Evolutionary conservation across 64 coral and sea anemone species (phyloP), one percentile per base, ranked within the genome.

Genomic region (Cladopsammia gracilis): DNA sequence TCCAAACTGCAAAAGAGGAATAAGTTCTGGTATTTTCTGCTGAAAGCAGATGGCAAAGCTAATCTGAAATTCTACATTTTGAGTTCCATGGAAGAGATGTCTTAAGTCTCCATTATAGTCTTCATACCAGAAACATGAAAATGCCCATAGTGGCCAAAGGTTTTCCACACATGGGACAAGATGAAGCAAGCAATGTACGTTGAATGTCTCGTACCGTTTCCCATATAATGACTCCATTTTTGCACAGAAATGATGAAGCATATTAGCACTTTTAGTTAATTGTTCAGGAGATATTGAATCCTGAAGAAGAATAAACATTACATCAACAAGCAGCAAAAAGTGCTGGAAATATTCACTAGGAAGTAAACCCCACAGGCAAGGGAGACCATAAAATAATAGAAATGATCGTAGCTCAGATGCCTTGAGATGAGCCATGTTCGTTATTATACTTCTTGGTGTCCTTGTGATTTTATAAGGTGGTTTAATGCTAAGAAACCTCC

Each of bases 201-300:
- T 83, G 43, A 83, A 83, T 62, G 79, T 83, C 57, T 62, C 60
- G 8, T 62, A 83, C 24, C 79, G 61, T 1, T 42, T 59, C 23
- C 51, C 18, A 83, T 64, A 83, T 3, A 83, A 25, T 58, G 18
- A 20, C n/a, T 58, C 22, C 10, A 64, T 20, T 42, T 54, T 59
- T 12, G 23, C 14, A 58, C 79, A 83, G 58, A 83, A 83, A 88
- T 88, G 64, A 10, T 79, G 79, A 44, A 90, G 67, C 44, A 79
- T 19, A 50, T 8, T 49, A 52, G 75, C 62, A 49, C 9, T 54
- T 76, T 92, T 92, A 0, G 3, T 16, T 24, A 92, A 56, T 50
- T 92, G 79, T 3, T 15, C 13, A 44, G 25, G 0, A 12, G 90
- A 85, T 14, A 92, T 92, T 4, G 80, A 85, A 20, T 69, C 10